Conservation (phyloP, 2,888 invertebrate species). For the Rhingia rostrata region DNA sequence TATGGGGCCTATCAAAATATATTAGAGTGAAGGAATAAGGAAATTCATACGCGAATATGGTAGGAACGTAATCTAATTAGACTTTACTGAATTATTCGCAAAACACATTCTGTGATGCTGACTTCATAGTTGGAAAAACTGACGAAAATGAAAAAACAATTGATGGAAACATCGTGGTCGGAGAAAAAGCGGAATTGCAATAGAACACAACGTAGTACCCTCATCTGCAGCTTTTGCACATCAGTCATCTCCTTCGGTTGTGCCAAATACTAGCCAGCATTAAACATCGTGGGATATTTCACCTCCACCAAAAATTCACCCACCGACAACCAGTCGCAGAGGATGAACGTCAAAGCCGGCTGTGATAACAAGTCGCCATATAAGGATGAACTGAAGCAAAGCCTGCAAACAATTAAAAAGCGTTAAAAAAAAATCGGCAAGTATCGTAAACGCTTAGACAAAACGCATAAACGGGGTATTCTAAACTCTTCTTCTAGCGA, state of each 20-base stretch:
- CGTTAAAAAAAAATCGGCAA: conserved; percentile 19
- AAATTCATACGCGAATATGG: not conserved
- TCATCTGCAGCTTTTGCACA: no score
- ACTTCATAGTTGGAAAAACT: no score
- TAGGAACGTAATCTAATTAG: conserved; percentile 10
- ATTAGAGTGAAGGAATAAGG: not conserved
- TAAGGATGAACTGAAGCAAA: conserved; percentile 51
- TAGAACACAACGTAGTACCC: conserved; percentile 12
- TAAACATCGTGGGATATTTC: no score
- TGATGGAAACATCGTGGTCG: conserved; percentile 26
- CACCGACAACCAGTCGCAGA: conserved; percentile 37
- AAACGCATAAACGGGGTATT: conserved; percentile 33
- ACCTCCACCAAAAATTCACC: conserved; percentile 48
- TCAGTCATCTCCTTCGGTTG: conserved; percentile 33
- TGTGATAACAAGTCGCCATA: conserved; percentile 50
- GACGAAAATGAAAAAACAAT: conserved; percentile 18
- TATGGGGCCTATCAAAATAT: no score
- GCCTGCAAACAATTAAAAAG: conserved; percentile 37
- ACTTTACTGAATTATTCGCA: conserved; percentile 21
- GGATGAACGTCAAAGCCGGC: no score
- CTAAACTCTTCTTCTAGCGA: no score
- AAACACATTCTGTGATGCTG: no score
- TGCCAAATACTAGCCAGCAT: conserved; percentile 28
- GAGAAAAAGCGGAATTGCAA: no score
- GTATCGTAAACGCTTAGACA: conserved; percentile 20